Conservation (phyloP, 2,888 invertebrate species). For the Poecilobothrus nobilitatus region DNA sequence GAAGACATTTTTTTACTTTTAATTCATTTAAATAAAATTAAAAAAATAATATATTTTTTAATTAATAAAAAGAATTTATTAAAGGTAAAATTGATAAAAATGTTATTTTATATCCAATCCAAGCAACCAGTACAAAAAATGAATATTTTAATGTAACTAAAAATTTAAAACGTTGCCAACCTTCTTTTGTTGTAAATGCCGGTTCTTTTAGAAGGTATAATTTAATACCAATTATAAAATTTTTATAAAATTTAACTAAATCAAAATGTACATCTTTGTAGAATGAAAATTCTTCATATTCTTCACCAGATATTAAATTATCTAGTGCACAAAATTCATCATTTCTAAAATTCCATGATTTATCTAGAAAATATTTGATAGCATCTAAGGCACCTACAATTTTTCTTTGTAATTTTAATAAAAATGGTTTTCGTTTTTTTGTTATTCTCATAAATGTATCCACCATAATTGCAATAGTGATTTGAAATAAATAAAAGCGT, state of each 20-base stretch:
- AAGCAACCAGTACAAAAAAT: neutral
- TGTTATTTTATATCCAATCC: neutral
- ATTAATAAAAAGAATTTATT: neutral
- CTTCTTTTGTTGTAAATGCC: neutral
- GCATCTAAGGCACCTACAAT: neutral
- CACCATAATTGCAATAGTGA: neutral
- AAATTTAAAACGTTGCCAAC: neutral
- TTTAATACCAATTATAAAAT: neutral
- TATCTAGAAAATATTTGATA: neutral
- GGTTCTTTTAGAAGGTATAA: neutral
- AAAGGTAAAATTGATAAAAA: neutral
- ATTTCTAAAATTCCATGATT: constrained; percentile 47
- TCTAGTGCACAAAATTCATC: constrained; percentile 42
- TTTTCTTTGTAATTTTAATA: neutral
- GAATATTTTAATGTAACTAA: neutral
- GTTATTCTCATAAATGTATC: neutral
- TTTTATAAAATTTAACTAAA: neutral
- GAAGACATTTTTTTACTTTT: too few species aligned
- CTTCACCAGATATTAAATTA: constrained; percentile 15
- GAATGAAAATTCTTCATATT: constrained; percentile 8
- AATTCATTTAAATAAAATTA: too few species aligned
- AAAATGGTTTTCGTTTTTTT: neutral
- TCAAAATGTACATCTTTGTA: neutral
- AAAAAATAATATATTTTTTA: too few species aligned
- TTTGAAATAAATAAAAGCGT: constrained; percentile 40